Base-by-base conservation (phyloP, 2,888 invertebrate genomes). In the Bursaphelenchus okinawaensis region DNA sequence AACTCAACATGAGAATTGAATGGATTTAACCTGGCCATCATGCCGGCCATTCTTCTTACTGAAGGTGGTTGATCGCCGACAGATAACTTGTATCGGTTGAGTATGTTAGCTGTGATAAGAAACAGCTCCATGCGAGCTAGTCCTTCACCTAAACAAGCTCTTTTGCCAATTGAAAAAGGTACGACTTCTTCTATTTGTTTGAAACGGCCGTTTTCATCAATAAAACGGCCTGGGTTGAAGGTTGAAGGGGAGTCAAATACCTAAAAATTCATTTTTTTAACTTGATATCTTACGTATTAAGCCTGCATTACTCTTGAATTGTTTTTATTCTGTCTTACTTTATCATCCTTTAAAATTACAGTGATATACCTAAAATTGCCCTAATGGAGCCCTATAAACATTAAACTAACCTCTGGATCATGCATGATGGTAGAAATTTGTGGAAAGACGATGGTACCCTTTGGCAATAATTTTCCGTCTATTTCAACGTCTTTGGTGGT, bases 211-310 rank as follows among this genome's bases (percentile, higher is more conserved):
- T 68, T 62, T 27, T 67, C 65, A 28, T 68, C 64, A 7, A 75
- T 16, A 57, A 75, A 75, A 31, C 75, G 55, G 1, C 72, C 68
- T 8, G 75, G 75, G 16, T 72, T 70, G 63, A 75, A 73, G 8
- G 19, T 52, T 7, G 65, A 50, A 6, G 75, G 75, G 1, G 74
- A 70, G 0, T 72, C 69, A 58, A 76, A 76, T n/a, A n/a, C n/a
- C n/a, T n/a, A n/a, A n/a, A n/a, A n/a, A n/a, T n/a, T n/a, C n/a
- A n/a, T n/a, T n/a, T n/a, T n/a, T n/a, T n/a, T n/a, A n/a, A n/a
- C n/a, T n/a, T n/a, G n/a, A n/a, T n/a, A n/a, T n/a, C n/a, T n/a
- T n/a, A n/a, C n/a, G n/a, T n/a, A n/a, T n/a, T n/a, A n/a, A n/a
- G n/a, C n/a, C n/a, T n/a, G n/a, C n/a, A n/a, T n/a, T n/a, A n/a